Base-by-base conservation (phyloP, 1,140 invertebrate genomes). In the Heliothis virescens region DNA sequence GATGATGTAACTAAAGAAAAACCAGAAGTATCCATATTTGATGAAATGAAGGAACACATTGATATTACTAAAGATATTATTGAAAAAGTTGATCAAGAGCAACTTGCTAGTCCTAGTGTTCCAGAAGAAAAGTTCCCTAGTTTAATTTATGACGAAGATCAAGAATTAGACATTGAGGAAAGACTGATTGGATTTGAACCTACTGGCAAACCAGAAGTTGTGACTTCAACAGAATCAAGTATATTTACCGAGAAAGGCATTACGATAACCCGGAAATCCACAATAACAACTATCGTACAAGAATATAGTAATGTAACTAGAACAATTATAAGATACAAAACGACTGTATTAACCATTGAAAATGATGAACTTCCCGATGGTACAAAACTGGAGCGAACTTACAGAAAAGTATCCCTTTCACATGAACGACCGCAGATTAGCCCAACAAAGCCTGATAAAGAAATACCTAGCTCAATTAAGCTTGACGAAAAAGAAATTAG, bases 351-450 rank as follows among this genome's bases (percentile, higher is more conserved):
- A 82, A 95, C 90, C 16, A 81, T 91, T 7, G 89, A 87, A 72
- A 92, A 93, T 87, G 93, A 95, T 83, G 90, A 92, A 84, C 83
- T 93, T 83, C 90, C 94, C 21, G 92, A 95, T 87, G 93, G 93
- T 15, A 90, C 90, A 26, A 78, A 92, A n/a, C 86, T 91, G 48
- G 92, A 89, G 13, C 92, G 92, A 84, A 94, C 91, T 47, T 91
- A 85, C 81, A 90, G 92, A 85, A 92, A 92, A 82, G 84, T 91
- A 65, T 90, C 89, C 13, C 71, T 91, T 21, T 7, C 83, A 50
- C 89, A 92, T 74, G 87, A 91, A 84, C 57, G 21, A 63, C 73
- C 57, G 48, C 82, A 84, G n/a, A 47, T 62, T 21, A 62, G 21
- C 7, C 12, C 48, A 10, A 50, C 15, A 1, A 53, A 52, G 1